A percentile compares a stretch with the other conserved stretches of the same genome.
Evolutionary conservation across 2,888 invertebrate species (phyloP).

Genomic region (Archips crataeganus): DNA sequence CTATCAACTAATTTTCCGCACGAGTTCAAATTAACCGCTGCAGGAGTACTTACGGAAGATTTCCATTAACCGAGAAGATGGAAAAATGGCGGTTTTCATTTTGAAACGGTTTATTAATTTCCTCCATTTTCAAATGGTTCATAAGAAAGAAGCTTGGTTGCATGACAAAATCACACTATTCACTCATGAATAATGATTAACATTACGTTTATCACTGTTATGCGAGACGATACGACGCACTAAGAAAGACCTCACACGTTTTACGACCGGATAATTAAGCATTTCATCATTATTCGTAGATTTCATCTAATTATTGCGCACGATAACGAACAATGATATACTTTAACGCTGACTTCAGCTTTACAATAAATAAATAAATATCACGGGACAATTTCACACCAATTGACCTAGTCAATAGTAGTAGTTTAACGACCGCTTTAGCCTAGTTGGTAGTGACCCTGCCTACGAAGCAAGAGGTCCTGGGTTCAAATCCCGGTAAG

Average conservation of each 20-base stretch:
- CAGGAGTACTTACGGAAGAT: conserved; percentile 26
- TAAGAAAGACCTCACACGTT: conserved; percentile 26
- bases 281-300: not conserved
- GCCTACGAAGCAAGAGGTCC: too few relatives aligned
- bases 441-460: too few relatives aligned
- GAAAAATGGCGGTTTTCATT: conserved; percentile 45
- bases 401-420: too few relatives aligned
- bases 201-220: conserved; percentile 20
- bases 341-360: not conserved
- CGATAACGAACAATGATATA: conserved; percentile 19
- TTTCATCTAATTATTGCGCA: conserved; percentile 37
- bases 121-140: not conserved
- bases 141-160: not conserved
- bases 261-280: conserved; percentile 33
- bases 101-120: not conserved
- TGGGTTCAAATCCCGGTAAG: too few relatives aligned
- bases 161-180: not conserved
- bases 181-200: not conserved
- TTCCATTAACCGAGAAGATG: conserved; percentile 22
- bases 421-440: too few relatives aligned
- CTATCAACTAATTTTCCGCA: conserved; percentile 35
- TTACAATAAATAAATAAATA: conserved; percentile 11
- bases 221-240: conserved; percentile 18
- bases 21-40: conserved; percentile 30
- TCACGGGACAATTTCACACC: too few relatives aligned